Percentiles rank a stretch among this genome's conserved stretches.
phyloP scores from a whole-genome alignment of 1,140 invertebrate genomes.

The Drosophila pruinosa region DNA sequence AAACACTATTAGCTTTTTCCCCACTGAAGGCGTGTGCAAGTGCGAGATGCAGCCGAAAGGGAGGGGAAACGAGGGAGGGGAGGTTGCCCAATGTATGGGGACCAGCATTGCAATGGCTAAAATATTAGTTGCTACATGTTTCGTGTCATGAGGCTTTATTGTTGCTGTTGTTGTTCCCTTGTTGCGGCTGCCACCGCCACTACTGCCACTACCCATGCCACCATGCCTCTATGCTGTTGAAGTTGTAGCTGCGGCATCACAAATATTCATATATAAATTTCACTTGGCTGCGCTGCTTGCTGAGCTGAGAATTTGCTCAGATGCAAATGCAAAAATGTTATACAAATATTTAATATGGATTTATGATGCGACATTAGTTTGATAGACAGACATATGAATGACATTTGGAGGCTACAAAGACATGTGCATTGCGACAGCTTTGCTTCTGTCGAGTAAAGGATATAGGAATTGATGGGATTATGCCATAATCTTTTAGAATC shows the following conservation, averaged over 20 bases:
- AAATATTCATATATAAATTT: conserved; percentile 39
- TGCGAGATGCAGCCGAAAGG: too few species aligned
- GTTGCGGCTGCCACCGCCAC: neutral
- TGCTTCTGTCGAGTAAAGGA: neutral
- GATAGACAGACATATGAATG: conserved; percentile 7
- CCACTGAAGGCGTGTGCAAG: neutral
- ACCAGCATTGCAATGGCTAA: conserved; percentile 49
- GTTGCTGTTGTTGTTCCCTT: conserved; percentile 24
- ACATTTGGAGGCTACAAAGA: neutral
- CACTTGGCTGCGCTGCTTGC: neutral
- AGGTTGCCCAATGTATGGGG: too few species aligned
- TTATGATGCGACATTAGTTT: conserved; percentile 18
- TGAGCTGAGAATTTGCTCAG: conserved; percentile 6
- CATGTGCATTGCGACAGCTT: neutral
- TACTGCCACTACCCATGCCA: too few species aligned
- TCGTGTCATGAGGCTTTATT: conserved; percentile 75
- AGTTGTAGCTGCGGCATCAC: conserved; percentile 27
- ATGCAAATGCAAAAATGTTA: conserved; percentile 43
- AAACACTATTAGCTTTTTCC: conserved; percentile 76
- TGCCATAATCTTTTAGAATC: neutral
- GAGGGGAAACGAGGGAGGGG: too few species aligned
- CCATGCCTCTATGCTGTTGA: too few species aligned
- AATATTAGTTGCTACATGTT: conserved; percentile 79
- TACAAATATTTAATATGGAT: conserved; percentile 45
- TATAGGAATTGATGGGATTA: neutral